Evolutionary conservation across 2,888 invertebrate species (phyloP), one percentile per base, ranked within the genome.

Genomic region (Yponomeuta evonymella): DNA sequence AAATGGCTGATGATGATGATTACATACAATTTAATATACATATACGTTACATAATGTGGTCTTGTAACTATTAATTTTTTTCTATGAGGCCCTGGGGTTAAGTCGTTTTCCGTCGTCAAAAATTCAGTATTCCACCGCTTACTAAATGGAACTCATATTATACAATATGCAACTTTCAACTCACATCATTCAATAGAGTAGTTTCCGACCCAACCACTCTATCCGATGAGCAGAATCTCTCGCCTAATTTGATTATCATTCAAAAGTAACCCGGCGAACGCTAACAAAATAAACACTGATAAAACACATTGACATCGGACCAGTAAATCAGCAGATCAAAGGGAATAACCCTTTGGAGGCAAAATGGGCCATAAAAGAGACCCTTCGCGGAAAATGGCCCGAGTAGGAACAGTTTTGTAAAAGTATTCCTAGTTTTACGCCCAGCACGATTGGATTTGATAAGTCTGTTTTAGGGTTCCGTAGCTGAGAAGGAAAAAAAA

Each of bases 291-390:
- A 58, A 58, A 58, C 51, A 58, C 51, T 12, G 8, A 58, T 58
- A 58, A 58, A 58, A 58, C 51, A 58, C 15, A 58, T 58, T 58
- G 51, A 58, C 12, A 58, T 58, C 51, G 15, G 51, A 3, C 51
- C 51, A 58, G 51, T 58, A 58, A 58, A 58, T 58, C 51, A 58
- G 51, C 51, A 58, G 51, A 58, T 58, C 51, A 58, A 58, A 58
- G 51, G 51, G 51, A 58, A 58, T 58, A 58, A 58, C 51, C 51
- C 51, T 58, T 15, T 15, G 51, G 51, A 58, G 51, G 51, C 15
- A 58, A 58, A 58, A 58, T 58, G 15, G 51, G 51, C 51, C 15
- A 58, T 58, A 58, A 58, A 58, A 58, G 51, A 12, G 15, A 58
- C 51, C 51, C 51, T 58, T 12, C 51, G 51, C 51, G 15, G 51